Percentiles rank a stretch among this genome's conserved stretches.
phyloP scores from a whole-genome alignment of 2,888 invertebrate species.

The Byasa hedistus region DNA sequence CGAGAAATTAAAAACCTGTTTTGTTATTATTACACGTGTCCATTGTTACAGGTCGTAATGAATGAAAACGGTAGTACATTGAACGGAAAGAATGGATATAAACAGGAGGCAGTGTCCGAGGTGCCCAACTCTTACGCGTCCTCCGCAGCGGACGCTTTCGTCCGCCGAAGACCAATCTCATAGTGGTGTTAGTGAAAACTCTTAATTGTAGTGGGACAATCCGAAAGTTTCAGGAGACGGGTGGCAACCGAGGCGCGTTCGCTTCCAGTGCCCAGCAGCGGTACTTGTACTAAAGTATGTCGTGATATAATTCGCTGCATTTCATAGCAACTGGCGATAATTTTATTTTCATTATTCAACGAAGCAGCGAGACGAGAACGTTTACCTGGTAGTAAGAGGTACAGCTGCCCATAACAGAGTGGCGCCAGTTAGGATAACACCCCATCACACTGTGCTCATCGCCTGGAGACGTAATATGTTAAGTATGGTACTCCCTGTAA shows the following conservation, averaged over 20 bases:
- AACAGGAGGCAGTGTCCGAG: slow-evolving; percentile 64
- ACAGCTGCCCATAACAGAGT: too few species aligned
- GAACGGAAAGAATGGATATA: slow-evolving; percentile 69
- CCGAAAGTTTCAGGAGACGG: slow-evolving; percentile 12
- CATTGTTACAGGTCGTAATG: slow-evolving; percentile 82
- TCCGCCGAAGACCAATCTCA: slow-evolving; percentile 59
- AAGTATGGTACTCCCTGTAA: too few species aligned
- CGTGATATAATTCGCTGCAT: slow-evolving; percentile 7
- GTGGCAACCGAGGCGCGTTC: slow-evolving; percentile 4
- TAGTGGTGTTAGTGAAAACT: slow-evolving; percentile 40
- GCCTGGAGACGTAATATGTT: too few species aligned
- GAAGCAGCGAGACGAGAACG: too few species aligned
- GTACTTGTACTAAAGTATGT: slow-evolving; percentile 5
- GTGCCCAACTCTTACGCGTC: slow-evolving; percentile 72
- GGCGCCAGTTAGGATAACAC: too few species aligned
- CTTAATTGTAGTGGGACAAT: slow-evolving; percentile 15
- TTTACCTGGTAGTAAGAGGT: too few species aligned
- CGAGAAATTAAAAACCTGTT: not conserved
- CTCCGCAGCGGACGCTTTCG: slow-evolving; percentile 71
- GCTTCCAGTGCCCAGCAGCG: slow-evolving; percentile 9
- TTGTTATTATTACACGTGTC: not conserved
- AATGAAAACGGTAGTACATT: slow-evolving; percentile 62
- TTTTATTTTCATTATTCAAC: too few species aligned
- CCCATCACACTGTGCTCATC: too few species aligned
- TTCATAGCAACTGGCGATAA: slow-evolving; percentile 29